Evolutionary conservation across 2,797 vertebrate genomes (phyloP).

Genomic region (Megaceryle alcyon): DNA sequence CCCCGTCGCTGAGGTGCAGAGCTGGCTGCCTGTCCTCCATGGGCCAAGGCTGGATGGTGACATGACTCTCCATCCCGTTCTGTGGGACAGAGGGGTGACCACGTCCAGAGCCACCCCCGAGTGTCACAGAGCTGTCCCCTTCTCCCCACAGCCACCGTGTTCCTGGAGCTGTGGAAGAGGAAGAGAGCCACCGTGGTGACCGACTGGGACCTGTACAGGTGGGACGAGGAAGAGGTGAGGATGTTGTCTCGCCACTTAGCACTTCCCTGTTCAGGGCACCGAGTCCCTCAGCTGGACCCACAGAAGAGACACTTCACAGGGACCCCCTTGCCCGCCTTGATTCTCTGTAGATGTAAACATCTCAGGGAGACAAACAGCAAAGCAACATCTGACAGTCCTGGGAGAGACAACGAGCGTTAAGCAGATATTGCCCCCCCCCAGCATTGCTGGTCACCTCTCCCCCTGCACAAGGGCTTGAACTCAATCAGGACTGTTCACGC

Average conservation of each 20-base stretch:
- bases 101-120: background rate
- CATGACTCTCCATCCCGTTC: accelerated
- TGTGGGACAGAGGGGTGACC: background rate
- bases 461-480: background rate
- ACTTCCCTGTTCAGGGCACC: background rate
- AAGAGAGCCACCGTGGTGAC: slow-evolving; percentile 83
- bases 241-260: accelerated
- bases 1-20: accelerated
- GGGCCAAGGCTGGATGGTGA: background rate
- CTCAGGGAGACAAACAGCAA: background rate
- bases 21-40: background rate
- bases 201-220: slow-evolving; percentile 87
- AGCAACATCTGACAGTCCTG: background rate
- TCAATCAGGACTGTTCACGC: background rate
- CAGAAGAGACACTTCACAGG: background rate
- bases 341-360: background rate
- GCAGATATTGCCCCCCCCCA: background rate
- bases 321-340: background rate
- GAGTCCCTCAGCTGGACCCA: too few species aligned
- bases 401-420: background rate
- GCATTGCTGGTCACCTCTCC: background rate
- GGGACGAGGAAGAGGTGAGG: slow-evolving; percentile 94
- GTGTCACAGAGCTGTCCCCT: background rate
- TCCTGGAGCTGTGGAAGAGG: slow-evolving; percentile 95
- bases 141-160: slow-evolving; percentile 86